phyloP scores from a whole-genome alignment of 2,888 invertebrate species.

The Stenodera caucasica region DNA sequence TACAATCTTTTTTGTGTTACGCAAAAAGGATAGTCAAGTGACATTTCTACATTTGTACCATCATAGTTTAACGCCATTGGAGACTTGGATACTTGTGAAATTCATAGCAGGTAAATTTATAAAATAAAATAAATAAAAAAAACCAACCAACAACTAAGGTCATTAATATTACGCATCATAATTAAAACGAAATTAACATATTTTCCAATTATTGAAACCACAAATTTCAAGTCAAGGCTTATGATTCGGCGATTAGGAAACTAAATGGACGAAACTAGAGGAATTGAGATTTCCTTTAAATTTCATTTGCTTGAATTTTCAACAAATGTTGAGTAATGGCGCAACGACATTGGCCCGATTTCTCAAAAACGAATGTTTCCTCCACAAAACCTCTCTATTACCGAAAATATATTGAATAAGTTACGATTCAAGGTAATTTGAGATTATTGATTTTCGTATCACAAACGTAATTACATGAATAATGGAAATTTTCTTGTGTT shows the following conservation, averaged over 20 bases:
- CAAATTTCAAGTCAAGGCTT: slow-evolving; percentile 15
- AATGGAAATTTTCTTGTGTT: too few species aligned
- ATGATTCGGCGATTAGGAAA: slow-evolving; percentile 6
- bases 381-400: too few species aligned
- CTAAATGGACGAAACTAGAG: neutral
- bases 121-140: neutral
- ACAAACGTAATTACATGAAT: too few species aligned
- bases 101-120: slow-evolving; percentile 68
- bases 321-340: too few species aligned
- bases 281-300: too few species aligned
- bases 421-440: too few species aligned
- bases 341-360: too few species aligned
- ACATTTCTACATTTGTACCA: slow-evolving; percentile 84
- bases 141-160: neutral
- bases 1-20: slow-evolving; percentile 82
- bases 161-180: neutral
- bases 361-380: too few species aligned
- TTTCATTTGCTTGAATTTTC: too few species aligned
- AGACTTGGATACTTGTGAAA: slow-evolving; percentile 77
- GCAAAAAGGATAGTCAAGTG: slow-evolving; percentile 84
- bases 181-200: neutral
- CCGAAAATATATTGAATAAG: too few species aligned
- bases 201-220: neutral
- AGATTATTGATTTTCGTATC: too few species aligned
- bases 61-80: slow-evolving; percentile 76